Evolutionary conservation across 2,797 vertebrate species (phyloP).

Genomic region (Catharus ustulatus): DNA sequence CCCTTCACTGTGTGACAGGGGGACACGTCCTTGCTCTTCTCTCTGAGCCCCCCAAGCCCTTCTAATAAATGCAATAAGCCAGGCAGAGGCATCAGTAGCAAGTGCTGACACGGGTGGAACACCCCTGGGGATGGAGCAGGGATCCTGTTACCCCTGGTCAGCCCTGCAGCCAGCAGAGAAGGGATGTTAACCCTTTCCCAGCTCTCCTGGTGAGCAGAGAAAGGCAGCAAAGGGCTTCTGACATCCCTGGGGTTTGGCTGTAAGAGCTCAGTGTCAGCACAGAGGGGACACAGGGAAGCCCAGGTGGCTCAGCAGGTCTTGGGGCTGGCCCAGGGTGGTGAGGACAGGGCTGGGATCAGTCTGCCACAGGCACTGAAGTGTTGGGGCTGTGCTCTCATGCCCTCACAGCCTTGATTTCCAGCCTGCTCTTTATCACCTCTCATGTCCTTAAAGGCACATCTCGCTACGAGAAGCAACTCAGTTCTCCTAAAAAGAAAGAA

Average conservation of each 20-base stretch:
- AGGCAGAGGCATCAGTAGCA: not conserved
- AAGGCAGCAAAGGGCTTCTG: not conserved
- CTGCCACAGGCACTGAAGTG: not conserved
- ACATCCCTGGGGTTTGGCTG: not conserved
- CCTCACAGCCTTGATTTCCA: not conserved
- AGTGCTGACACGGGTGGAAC: not conserved
- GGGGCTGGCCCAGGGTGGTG: not conserved
- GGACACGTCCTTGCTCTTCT: not conserved
- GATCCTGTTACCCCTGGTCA: not conserved
- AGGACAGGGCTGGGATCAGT: not conserved
- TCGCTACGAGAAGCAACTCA: not conserved
- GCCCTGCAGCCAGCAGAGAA: not conserved
- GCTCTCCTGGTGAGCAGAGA: not conserved
- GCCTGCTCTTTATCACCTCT: not conserved
- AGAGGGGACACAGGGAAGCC: not conserved
- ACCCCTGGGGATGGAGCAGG: not conserved
- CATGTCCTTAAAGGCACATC: not conserved
- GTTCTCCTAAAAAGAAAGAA: not conserved
- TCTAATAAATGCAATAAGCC: not conserved
- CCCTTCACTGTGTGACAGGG: rapidly evolving
- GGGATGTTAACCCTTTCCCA: not conserved
- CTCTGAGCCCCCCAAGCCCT: not conserved
- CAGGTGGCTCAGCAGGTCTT: no score
- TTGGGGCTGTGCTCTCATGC: not conserved
- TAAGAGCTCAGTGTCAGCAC: not conserved